These are phyloP conservation scores for Pseudorasbora parva DNA, from an alignment of 2,113 vertebrate genomes.

Conservation along the genomic window DNA sequence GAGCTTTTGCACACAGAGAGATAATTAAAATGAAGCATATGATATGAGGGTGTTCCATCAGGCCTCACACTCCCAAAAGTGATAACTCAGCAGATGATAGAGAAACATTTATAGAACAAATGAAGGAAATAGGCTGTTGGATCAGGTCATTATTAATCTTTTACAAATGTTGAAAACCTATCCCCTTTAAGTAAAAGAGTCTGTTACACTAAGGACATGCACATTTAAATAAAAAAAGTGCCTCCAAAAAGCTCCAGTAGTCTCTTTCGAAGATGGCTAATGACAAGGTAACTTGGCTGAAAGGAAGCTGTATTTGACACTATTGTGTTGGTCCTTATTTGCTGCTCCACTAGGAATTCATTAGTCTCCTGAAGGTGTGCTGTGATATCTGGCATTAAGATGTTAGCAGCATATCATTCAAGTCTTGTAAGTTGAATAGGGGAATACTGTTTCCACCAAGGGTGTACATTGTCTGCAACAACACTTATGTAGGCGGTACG, in stretches of 20 bases:
- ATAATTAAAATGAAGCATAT: constrained; percentile 31
- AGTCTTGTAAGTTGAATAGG: too few species aligned
- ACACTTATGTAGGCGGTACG: too few species aligned
- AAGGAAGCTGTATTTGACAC: too few species aligned
- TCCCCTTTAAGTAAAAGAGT: not conserved
- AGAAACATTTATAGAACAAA: constrained; percentile 15
- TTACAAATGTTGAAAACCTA: not conserved
- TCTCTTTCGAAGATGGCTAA: not conserved
- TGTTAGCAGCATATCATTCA: too few species aligned
- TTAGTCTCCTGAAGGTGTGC: too few species aligned
- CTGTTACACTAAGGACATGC: not conserved
- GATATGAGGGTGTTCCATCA: not conserved
- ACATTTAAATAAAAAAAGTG: too few species aligned
- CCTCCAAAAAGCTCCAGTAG: too few species aligned
- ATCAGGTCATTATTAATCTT: not conserved
- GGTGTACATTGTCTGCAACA: too few species aligned
- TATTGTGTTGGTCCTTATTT: too few species aligned
- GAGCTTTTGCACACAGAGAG: constrained; percentile 17
- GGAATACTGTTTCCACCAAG: too few species aligned
- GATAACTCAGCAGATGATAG: constrained; percentile 25
- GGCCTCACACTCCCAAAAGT: not conserved
- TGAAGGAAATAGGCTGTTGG: not conserved
- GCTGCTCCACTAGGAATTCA: too few species aligned
- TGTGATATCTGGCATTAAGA: too few species aligned
- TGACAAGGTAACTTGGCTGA: not conserved